These are phyloP conservation scores for Ashinkailepas kermadecensis DNA, from an alignment of 2,888 invertebrate species.

Conservation along the genomic window DNA sequence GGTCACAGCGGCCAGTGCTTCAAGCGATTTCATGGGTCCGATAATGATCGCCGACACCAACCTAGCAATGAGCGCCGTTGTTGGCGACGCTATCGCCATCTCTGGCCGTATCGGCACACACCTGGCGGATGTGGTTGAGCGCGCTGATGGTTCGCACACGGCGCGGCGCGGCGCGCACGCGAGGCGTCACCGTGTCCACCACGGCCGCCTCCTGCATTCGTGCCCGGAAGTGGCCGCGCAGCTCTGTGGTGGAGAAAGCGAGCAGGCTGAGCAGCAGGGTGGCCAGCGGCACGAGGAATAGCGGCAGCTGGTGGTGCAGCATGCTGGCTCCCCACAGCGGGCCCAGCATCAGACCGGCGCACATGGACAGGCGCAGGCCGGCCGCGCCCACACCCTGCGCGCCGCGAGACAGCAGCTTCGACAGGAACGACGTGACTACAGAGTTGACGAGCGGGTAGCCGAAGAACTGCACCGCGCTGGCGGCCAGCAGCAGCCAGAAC, in stretches of 20 bases:
- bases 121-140: neutral
- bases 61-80: too few species aligned
- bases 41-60: too few species aligned
- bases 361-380: neutral
- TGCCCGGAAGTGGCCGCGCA: neutral
- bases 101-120: neutral
- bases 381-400: slow-evolving; percentile 3
- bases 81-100: too few species aligned
- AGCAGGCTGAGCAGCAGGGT: neutral
- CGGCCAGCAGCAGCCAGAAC: neutral
- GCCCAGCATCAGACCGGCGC: neutral
- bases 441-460: slow-evolving; percentile 18
- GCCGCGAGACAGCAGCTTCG: slow-evolving; percentile 1
- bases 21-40: too few species aligned
- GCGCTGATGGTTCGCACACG: neutral
- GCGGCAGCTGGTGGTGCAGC: neutral
- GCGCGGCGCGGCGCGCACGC: neutral
- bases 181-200: neutral
- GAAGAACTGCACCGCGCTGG: slow-evolving; percentile 9
- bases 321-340: neutral
- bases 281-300: neutral
- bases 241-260: neutral
- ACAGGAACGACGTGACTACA: slow-evolving; percentile 1
- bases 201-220: neutral
- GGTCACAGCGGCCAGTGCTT: too few species aligned